phyloP scores from a whole-genome alignment of 2,888 invertebrate genomes.

The Pammene aurita region DNA sequence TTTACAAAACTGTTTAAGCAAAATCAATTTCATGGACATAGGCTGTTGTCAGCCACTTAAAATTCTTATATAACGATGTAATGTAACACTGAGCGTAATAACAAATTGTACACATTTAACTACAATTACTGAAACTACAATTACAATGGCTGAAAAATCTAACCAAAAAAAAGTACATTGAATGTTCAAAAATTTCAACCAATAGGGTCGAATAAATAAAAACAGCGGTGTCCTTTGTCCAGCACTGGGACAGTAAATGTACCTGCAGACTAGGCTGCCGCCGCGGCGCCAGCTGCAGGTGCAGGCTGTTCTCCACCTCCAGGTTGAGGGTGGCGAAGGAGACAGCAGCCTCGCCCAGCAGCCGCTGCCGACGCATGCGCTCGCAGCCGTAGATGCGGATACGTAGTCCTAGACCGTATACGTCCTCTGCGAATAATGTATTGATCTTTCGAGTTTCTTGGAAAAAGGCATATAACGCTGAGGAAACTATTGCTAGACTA shows the following conservation, averaged over 20 bases:
- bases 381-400: conserved; percentile 96
- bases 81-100: not conserved
- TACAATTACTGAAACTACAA: too few species aligned
- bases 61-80: too few species aligned
- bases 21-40: too few species aligned
- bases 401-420: conserved; percentile 95
- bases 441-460: not conserved
- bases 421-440: conserved; percentile 87
- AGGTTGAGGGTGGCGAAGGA: conserved; percentile 95
- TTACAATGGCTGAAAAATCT: too few species aligned
- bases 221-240: too few species aligned
- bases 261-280: conserved; percentile 68
- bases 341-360: conserved; percentile 95
- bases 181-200: too few species aligned
- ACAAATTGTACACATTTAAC: not conserved
- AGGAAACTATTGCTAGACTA: too few species aligned
- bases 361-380: conserved; percentile 94
- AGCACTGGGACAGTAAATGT: not conserved
- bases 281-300: conserved; percentile 92
- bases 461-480: too few species aligned
- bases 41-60: too few species aligned
- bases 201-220: too few species aligned
- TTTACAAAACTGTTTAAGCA: too few species aligned
- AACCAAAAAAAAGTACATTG: too few species aligned
- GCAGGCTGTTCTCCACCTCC: conserved; percentile 94